Conservation (phyloP, 2,113 vertebrate genomes). For the Hippocampus zosterae region DNA sequence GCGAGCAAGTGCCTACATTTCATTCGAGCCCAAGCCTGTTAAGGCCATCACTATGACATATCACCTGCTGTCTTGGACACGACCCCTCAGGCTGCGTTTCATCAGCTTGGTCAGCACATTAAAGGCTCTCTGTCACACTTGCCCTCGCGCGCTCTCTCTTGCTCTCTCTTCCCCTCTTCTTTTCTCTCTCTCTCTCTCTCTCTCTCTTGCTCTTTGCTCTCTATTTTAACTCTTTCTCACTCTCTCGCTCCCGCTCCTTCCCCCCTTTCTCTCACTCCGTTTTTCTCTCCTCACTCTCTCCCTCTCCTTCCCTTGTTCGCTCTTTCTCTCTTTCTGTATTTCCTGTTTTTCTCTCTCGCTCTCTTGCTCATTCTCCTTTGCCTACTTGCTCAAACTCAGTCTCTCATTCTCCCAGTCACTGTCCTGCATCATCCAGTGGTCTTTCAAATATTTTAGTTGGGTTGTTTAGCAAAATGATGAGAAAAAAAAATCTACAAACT, state of each 20-base stretch:
- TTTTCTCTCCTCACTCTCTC: not conserved
- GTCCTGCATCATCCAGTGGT: not conserved
- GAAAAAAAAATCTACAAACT: not conserved
- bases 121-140: not conserved
- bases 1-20: conserved; percentile 15
- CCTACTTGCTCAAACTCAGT: too few species aligned
- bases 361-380: not conserved
- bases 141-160: not conserved
- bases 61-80: conserved; percentile 42
- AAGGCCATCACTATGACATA: conserved; percentile 46
- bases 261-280: too few species aligned
- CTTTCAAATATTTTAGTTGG: not conserved
- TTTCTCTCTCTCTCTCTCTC: too few species aligned
- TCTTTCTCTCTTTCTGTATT: too few species aligned
- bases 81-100: conserved; percentile 40
- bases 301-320: not conserved
- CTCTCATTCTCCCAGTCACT: too few species aligned
- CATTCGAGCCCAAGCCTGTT: conserved; percentile 31
- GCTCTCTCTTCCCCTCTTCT: not conserved
- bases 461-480: not conserved
- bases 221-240: too few species aligned
- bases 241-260: not conserved
- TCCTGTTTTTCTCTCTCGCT: not conserved
- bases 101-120: conserved; percentile 60
- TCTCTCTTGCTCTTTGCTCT: too few species aligned